Conservation (phyloP, 2,797 vertebrate genomes). For the Cossypha polioptera region DNA sequence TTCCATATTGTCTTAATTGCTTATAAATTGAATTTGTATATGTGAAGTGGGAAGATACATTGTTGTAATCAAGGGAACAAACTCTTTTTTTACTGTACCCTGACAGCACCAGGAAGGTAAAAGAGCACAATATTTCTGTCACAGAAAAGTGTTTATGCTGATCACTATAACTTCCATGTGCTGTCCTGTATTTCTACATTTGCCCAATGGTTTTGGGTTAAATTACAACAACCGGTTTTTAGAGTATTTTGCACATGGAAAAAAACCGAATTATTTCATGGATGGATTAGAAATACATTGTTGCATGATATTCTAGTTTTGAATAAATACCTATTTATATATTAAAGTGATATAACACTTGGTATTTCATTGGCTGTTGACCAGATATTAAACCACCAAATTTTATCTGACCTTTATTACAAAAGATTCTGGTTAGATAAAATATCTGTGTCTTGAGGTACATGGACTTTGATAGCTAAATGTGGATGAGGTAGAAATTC, state of each 20-base stretch:
- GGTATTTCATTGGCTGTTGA: background rate
- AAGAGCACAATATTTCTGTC: background rate
- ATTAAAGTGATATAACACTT: background rate
- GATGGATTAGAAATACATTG: background rate
- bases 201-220: background rate
- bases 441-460: background rate
- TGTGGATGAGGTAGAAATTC: background rate
- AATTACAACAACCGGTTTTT: background rate
- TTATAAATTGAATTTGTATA: background rate
- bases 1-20: background rate
- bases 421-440: background rate
- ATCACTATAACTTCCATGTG: background rate
- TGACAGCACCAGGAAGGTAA: background rate
- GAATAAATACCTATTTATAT: background rate
- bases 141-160: background rate
- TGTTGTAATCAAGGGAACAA: background rate
- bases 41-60: background rate
- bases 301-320: background rate
- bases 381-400: background rate
- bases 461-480: background rate
- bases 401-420: background rate
- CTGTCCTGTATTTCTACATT: background rate
- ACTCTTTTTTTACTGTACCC: background rate
- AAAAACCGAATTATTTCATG: background rate
- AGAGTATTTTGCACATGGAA: background rate